Evolutionary conservation across 1,140 invertebrate species (phyloP).

Genomic region (Orius insidiosus): DNA sequence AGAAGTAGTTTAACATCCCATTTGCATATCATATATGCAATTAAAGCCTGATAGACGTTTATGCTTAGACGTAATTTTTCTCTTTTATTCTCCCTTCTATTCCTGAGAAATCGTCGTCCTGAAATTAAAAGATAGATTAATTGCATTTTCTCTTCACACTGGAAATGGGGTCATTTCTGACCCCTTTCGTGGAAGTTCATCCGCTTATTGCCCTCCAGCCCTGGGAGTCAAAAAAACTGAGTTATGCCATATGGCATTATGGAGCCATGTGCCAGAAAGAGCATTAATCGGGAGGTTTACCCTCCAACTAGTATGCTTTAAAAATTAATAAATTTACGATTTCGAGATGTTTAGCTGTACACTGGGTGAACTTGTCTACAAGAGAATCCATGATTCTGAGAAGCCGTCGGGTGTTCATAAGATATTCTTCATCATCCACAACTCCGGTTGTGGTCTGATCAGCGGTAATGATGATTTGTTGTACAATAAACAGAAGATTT

Average conservation of each 20-base stretch:
- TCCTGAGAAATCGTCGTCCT: conserved; percentile 6
- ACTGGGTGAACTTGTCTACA: conserved; percentile 15
- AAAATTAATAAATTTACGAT: conserved; percentile 14
- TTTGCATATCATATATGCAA: conserved; percentile 18
- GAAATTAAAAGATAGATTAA: neutral
- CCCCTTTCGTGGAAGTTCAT: too few species aligned
- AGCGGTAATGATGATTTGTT: conserved; percentile 17
- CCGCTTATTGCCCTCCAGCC: too few species aligned
- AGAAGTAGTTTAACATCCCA: conserved; percentile 9
- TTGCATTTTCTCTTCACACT: neutral
- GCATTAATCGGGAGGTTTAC: too few species aligned
- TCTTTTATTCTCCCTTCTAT: conserved; percentile 8
- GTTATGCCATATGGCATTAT: too few species aligned
- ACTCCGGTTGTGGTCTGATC: conserved; percentile 1
- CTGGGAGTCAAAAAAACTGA: too few species aligned
- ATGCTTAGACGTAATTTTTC: conserved; percentile 17
- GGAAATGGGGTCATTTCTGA: neutral
- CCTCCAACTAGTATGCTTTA: too few species aligned
- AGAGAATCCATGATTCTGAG: conserved; percentile 17
- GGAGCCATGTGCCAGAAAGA: too few species aligned
- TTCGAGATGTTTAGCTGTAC: conserved; percentile 17
- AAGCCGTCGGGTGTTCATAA: conserved; percentile 13
- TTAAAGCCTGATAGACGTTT: conserved; percentile 18
- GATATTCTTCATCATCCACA: conserved; percentile 13
- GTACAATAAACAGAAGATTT: conserved; percentile 18